phyloP scores from a whole-genome alignment of 1,140 invertebrate genomes.

The Mercenaria mercenaria region DNA sequence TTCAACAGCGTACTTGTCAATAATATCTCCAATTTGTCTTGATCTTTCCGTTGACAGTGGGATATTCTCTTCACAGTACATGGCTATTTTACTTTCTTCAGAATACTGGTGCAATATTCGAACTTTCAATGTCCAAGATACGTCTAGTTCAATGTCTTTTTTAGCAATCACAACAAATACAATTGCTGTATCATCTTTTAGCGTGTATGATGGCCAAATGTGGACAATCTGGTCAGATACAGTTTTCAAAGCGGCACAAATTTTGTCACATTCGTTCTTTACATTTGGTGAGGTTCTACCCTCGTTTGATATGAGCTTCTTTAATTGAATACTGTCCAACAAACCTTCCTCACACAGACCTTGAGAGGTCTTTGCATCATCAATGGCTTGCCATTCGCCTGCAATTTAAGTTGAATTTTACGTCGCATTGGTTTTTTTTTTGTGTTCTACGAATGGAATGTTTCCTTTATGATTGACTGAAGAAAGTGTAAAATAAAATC shows the following conservation, averaged over 20 bases:
- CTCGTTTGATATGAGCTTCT: not conserved
- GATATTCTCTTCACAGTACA: not conserved
- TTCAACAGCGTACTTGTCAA: not conserved
- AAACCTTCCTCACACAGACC: too few relatives aligned
- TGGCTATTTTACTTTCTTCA: not conserved
- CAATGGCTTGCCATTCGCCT: too few relatives aligned
- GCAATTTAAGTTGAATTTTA: too few relatives aligned
- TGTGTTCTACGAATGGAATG: too few relatives aligned
- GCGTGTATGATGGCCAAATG: not conserved
- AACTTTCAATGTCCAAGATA: not conserved
- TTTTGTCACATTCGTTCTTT: not conserved
- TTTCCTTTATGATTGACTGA: too few relatives aligned
- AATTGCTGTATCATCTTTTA: not conserved
- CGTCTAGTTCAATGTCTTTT: not conserved
- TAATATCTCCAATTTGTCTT: not conserved
- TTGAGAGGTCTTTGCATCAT: too few relatives aligned
- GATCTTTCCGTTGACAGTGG: not conserved
- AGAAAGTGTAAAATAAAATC: too few relatives aligned
- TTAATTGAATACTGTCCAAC: too few relatives aligned
- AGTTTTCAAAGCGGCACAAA: not conserved
- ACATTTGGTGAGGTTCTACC: not conserved
- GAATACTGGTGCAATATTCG: not conserved
- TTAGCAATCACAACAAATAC: not conserved
- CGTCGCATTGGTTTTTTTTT: too few relatives aligned
- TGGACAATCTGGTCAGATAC: not conserved